Evolutionary conservation across 1,140 invertebrate genomes (phyloP).

Genomic region (Lepeophtheirus salmonis): DNA sequence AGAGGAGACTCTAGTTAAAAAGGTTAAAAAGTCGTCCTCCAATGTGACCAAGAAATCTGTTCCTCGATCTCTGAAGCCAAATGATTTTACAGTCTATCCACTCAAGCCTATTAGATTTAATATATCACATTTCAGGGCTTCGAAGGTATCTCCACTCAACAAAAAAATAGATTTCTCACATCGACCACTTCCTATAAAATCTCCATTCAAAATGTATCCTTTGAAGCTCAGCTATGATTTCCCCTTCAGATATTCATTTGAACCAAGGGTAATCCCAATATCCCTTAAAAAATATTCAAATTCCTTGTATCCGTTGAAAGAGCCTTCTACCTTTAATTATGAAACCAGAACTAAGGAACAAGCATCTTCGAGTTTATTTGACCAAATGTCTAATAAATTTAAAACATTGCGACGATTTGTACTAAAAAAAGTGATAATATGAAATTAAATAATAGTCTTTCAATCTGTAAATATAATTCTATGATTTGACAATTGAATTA

Average conservation of each 20-base stretch:
- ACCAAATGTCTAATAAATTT: too few relatives aligned
- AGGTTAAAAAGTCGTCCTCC: too few relatives aligned
- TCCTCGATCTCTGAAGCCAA: background rate
- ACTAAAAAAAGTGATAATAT: too few relatives aligned
- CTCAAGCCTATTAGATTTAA: background rate
- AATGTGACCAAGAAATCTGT: too few relatives aligned
- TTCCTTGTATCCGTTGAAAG: background rate
- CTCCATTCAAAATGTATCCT: background rate
- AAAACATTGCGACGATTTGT: too few relatives aligned
- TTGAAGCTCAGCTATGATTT: background rate
- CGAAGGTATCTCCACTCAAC: background rate
- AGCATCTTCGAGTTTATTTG: too few relatives aligned
- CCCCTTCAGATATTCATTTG: background rate
- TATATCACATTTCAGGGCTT: background rate
- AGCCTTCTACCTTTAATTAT: too few relatives aligned
- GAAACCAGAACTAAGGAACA: too few relatives aligned
- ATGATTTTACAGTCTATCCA: background rate
- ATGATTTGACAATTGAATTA: too few relatives aligned
- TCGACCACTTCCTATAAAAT: background rate
- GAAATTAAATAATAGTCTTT: too few relatives aligned
- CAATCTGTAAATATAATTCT: too few relatives aligned
- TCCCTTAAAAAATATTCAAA: background rate
- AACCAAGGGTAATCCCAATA: background rate
- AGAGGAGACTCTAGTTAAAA: background rate
- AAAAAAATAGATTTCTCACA: background rate